Percentiles rank a stretch among this genome's conserved stretches.
Conservation (phyloP, 2,113 vertebrate genomes). For the Todiramphus saurophagus region DNA sequence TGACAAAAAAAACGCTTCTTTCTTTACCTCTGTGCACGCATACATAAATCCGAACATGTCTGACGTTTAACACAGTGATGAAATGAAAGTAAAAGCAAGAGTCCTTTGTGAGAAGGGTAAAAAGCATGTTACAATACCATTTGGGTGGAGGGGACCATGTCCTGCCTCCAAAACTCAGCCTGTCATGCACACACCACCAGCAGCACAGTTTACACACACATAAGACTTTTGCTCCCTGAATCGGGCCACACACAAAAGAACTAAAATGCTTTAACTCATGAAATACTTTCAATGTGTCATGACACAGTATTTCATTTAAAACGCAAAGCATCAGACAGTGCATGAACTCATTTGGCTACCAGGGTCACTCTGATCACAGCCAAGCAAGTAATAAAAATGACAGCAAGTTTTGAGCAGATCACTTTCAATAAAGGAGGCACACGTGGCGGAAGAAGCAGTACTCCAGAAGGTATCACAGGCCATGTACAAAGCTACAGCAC, state of each 20-base stretch:
- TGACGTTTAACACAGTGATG: not conserved
- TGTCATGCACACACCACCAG: not conserved
- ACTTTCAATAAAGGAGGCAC: not conserved
- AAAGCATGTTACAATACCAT: not conserved
- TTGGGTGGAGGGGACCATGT: fast-evolving
- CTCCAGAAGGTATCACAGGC: slow-evolving; percentile 16
- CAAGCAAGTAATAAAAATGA: not conserved
- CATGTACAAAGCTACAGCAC: slow-evolving; percentile 33
- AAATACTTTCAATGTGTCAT: not conserved
- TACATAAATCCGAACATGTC: not conserved
- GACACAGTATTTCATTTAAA: slow-evolving; percentile 56
- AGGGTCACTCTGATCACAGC: not conserved
- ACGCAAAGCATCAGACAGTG: slow-evolving; percentile 4
- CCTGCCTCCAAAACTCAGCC: not conserved
- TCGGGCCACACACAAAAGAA: not conserved
- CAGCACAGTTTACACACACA: not conserved
- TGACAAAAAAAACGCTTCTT: not conserved
- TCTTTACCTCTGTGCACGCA: fast-evolving
- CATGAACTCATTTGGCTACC: not conserved
- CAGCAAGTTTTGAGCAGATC: not conserved
- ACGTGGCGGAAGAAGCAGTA: not conserved
- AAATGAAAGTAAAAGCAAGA: not conserved
- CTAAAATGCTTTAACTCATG: slow-evolving; percentile 7
- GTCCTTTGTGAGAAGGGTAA: not conserved
- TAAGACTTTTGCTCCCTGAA: slow-evolving; percentile 53